Conservation (phyloP, 2,797 vertebrate species). For the Xenentodon cancila region DNA sequence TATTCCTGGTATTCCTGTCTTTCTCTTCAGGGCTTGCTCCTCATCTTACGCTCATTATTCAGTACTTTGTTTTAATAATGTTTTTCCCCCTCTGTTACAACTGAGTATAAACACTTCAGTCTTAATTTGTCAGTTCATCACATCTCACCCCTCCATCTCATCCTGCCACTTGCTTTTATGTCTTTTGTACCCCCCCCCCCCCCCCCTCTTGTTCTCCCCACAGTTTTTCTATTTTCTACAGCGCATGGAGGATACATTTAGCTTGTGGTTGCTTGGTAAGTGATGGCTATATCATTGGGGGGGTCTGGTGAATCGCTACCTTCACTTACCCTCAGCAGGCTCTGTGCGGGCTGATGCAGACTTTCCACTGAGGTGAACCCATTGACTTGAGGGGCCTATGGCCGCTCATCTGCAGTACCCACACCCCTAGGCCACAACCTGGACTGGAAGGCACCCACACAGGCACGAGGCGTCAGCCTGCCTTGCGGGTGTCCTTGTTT, state of each 20-base stretch:
- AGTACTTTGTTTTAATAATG: slow-evolving; percentile 20
- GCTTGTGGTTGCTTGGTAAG: slow-evolving; percentile 74
- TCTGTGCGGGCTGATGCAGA: slow-evolving; percentile 70
- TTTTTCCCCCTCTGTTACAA: slow-evolving; percentile 20
- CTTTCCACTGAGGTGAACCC: slow-evolving; percentile 74
- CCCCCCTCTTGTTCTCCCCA: slow-evolving; percentile 36
- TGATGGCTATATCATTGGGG: slow-evolving; percentile 63
- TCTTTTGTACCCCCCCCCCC: slow-evolving; percentile 28
- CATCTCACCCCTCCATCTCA: slow-evolving; percentile 25
- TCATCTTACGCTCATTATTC: slow-evolving; percentile 16
- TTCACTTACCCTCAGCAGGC: slow-evolving; percentile 51
- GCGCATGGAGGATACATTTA: slow-evolving; percentile 78
- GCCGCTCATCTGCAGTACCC: slow-evolving; percentile 32
- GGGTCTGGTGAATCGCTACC: slow-evolving; percentile 61
- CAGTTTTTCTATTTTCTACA: slow-evolving; percentile 73
- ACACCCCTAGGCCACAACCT: slow-evolving; percentile 50
- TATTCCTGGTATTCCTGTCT: slow-evolving; percentile 1
- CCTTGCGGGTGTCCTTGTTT: slow-evolving; percentile 66
- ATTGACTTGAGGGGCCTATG: slow-evolving; percentile 55
- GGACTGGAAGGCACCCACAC: slow-evolving; percentile 65
- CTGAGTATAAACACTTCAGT: slow-evolving; percentile 17
- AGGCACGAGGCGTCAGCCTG: slow-evolving; percentile 71
- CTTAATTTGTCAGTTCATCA: slow-evolving; percentile 42
- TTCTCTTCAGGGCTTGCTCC: slow-evolving; percentile 7
- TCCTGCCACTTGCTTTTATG: slow-evolving; percentile 29